Percentiles rank a stretch among this genome's conserved stretches.
Conservation (phyloP, 2,888 invertebrate genomes). For the Diplolepis rosae region DNA sequence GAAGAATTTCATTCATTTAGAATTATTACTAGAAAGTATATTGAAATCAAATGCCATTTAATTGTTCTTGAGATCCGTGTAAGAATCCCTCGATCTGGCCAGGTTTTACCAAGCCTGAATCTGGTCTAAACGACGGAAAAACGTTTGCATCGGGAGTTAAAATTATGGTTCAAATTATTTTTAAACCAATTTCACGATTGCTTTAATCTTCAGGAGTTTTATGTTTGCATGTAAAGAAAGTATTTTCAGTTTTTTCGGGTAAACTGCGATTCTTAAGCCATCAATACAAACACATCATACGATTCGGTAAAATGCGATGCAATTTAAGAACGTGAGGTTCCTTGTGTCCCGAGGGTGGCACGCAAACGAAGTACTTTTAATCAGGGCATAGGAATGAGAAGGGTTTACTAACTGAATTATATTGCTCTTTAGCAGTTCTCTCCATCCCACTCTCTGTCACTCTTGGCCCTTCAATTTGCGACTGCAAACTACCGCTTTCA, state of each 20-base stretch:
- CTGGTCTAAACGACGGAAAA: too few species aligned
- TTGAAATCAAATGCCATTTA: too few species aligned
- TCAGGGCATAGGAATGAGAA: slow-evolving; percentile 24
- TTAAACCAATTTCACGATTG: too few species aligned
- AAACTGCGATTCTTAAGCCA: background rate
- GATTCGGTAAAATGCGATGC: background rate
- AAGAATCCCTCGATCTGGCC: too few species aligned
- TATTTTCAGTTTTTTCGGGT: background rate
- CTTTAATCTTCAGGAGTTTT: too few species aligned
- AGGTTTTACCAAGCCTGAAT: too few species aligned
- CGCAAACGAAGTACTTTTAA: slow-evolving; percentile 23
- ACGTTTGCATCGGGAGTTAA: too few species aligned
- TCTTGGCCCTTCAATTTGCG: slow-evolving; percentile 26
- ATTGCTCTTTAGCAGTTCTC: slow-evolving; percentile 27
- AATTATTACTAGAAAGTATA: background rate
- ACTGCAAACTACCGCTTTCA: slow-evolving; percentile 25
- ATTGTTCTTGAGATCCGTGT: too few species aligned
- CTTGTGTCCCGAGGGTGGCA: slow-evolving; percentile 1
- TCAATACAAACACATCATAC: background rate
- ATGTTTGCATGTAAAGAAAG: too few species aligned
- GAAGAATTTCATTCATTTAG: background rate
- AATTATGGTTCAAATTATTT: too few species aligned
- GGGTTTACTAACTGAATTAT: slow-evolving; percentile 30
- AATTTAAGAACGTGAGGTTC: slow-evolving; percentile 14
- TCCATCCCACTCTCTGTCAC: slow-evolving; percentile 24